Evolutionary conservation across 2,797 vertebrate species (phyloP), one percentile per base, ranked within the genome.

Genomic region (Labeo calbasu): DNA sequence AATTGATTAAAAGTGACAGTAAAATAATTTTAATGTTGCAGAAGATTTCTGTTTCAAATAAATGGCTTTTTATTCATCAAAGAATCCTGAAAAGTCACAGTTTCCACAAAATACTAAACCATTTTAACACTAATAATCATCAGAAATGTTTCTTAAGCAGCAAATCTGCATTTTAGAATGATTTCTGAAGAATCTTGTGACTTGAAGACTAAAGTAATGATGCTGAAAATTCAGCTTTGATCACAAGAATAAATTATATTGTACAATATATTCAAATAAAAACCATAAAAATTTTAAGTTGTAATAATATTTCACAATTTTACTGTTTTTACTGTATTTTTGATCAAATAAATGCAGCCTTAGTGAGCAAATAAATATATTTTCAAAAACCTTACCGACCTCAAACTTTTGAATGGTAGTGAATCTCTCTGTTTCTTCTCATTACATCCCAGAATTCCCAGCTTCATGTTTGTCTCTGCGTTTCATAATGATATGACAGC

Each of bases 371-470:
- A 43, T 32, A 46, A 8, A 53, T 25, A 13, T 25, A 17, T 48
- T 71, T 28, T 50, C n/a, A 17, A 17, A 50, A 71, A 72, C 23
- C 48, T 28, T 28, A 1, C 23, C 5, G 48, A 73, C 48, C 25
- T 19, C 50, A 36, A 53, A 14, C 51, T 9, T 76, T 76, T 85
- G 63, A 23, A 77, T 63, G 9, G 68, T 40, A 70, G 40, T 77
- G 36, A 55, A 77, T 71, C 57, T 85, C 70, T 53, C 55, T 83
- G 65, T 81, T 72, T 65, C 77, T 70, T 81, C 70, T 87, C 68
- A 78, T 82, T 77, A 75, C 84, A 87, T 87, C 46, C 61, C 48
- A 78, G 72, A 77, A 83, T 70, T 76, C 65, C 77, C 68, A 72
- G 77, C 71, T 85, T 21, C 48, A 77, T 85, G 48, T 71, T 76